Evolutionary conservation across 1,140 invertebrate species (phyloP).

Genomic region (Euura lappo): DNA sequence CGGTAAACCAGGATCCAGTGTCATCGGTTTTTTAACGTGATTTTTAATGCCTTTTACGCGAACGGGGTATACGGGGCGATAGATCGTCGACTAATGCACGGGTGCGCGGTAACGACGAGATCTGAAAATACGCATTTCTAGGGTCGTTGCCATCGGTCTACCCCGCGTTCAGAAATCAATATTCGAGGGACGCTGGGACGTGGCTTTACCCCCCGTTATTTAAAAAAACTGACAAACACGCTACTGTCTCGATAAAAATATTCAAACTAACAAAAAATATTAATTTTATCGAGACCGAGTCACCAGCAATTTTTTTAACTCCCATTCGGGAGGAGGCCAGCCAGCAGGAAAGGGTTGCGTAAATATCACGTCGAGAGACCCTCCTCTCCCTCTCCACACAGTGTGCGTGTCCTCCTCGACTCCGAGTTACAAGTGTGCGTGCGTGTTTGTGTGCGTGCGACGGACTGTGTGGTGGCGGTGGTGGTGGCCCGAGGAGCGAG

Average conservation of each 20-base stretch:
- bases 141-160: background rate
- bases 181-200: background rate
- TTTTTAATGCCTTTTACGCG: no score
- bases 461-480: background rate
- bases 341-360: slow-evolving; percentile 29
- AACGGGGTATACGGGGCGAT: no score
- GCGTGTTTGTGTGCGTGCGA: background rate
- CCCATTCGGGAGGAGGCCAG: no score
- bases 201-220: slow-evolving; percentile 7
- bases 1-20: no score
- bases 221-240: no score
- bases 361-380: slow-evolving; percentile 17
- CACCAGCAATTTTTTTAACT: no score
- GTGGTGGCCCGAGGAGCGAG: background rate
- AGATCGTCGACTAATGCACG: no score
- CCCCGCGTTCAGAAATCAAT: slow-evolving; percentile 2
- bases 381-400: slow-evolving; percentile 25
- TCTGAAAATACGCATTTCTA: slow-evolving; percentile 7
- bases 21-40: no score
- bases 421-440: background rate
- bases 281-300: no score
- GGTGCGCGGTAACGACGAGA: background rate
- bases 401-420: no score
- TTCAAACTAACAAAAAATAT: no score
- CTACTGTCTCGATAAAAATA: no score